Evolutionary conservation across 2,113 vertebrate species (phyloP).

Genomic region (Dipodomys merriami): DNA sequence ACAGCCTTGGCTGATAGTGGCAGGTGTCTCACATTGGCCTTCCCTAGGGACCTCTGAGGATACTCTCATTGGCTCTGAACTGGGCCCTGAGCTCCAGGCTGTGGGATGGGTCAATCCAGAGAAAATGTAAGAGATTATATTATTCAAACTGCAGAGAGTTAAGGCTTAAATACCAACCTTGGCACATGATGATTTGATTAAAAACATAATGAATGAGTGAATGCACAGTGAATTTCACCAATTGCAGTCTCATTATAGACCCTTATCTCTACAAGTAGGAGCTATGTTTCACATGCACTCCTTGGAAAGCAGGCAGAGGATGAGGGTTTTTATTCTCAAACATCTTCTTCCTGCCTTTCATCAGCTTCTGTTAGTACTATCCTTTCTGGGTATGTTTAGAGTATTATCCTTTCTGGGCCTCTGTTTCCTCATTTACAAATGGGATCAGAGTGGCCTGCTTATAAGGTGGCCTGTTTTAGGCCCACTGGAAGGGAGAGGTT

Average conservation of each 20-base stretch:
- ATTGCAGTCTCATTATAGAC: neutral
- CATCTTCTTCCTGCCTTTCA: neutral
- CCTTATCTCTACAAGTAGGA: too few relatives aligned
- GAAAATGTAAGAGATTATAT: neutral
- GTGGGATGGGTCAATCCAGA: neutral
- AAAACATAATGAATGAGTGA: neutral
- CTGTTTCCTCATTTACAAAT: neutral
- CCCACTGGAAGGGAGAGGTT: neutral
- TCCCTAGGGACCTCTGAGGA: neutral
- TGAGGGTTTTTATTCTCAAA: neutral
- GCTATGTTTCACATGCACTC: too few relatives aligned
- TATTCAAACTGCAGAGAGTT: neutral
- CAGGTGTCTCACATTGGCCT: neutral
- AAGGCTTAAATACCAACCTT: neutral
- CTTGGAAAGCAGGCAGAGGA: neutral
- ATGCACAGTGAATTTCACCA: neutral
- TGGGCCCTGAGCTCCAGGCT: neutral
- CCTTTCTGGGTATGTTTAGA: neutral
- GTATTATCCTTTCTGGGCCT: neutral
- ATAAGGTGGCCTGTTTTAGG: neutral
- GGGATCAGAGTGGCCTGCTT: neutral
- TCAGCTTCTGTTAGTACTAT: neutral
- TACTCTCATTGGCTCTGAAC: neutral
- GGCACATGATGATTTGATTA: neutral
- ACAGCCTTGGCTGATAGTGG: too few relatives aligned